Base-by-base conservation (phyloP, 2,797 vertebrate species). In the Megaceryle alcyon region DNA sequence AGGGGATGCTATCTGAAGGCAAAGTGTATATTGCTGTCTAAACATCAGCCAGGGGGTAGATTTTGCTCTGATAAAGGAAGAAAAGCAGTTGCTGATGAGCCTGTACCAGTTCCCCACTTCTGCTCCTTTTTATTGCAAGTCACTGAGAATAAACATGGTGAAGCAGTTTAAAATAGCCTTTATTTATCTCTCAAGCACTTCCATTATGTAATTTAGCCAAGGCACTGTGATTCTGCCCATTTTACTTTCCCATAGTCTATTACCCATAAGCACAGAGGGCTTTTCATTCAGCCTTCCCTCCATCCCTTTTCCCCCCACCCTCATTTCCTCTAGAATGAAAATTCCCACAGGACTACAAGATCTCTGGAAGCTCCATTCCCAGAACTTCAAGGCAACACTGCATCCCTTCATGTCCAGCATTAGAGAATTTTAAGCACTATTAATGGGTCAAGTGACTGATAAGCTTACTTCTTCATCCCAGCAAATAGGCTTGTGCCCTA, bases 21-120 rank as follows among this genome's bases (percentile, higher is more conserved):
- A 66, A 14, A n/a, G 28, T 3, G 5, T 18, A 2, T 2, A 19
- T 13, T 0, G 0, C 29, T 69, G 63, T 48, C 61, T 39, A 46
- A 48, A 37, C 16, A 49, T 12, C 68, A 59, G 26, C 39, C 28
- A 72, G 65, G 41, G 17, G 6, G 8, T 11, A 60, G 51, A 43
- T 9, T 26, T 90, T 69, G 51, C 70, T 48, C 54, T 46, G 35
- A 18, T 33, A 26, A 77, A 79, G 35, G 53, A 31, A 60, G 33
- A 71, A 80, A 77, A 87, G 43, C 18, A 48, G 33, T 16, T 59
- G 35, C 57, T 69, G 57, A 18, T 39, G 31, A 92, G 43, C 28
- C 31, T 35, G 22, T 17, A 86, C 21, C 59, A n/a, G 18, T 31
- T 93, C 59, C 43, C 14, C 14, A 71, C 59, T 81, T 70, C 57